phyloP scores from a whole-genome alignment of 1,140 invertebrate species.

The Antheraea mylitta region DNA sequence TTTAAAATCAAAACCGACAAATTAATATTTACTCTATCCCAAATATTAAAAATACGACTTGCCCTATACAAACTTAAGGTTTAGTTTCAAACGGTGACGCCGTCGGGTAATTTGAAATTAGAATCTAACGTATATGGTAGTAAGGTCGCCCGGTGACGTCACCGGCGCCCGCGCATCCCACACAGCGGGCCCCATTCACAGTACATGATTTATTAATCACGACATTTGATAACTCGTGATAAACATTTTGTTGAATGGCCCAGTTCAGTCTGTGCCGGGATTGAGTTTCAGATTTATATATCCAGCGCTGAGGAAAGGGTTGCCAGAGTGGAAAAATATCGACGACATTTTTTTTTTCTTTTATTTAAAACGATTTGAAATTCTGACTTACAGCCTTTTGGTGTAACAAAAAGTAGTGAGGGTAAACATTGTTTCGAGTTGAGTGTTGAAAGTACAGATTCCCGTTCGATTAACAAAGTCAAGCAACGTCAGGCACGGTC shows the following conservation, averaged over 20 bases:
- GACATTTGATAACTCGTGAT: slow-evolving; percentile 32
- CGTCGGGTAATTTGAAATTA: slow-evolving; percentile 20
- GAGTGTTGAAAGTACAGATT: too few relatives aligned
- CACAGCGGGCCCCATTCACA: slow-evolving; percentile 34
- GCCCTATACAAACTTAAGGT: neutral
- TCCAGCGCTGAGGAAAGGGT: too few relatives aligned
- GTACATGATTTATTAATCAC: slow-evolving; percentile 47
- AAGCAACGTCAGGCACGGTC: too few relatives aligned
- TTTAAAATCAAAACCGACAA: slow-evolving; percentile 15
- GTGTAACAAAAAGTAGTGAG: too few relatives aligned
- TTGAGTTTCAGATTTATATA: slow-evolving; percentile 18
- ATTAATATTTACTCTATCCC: neutral
- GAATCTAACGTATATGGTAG: slow-evolving; percentile 28
- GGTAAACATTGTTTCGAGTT: too few relatives aligned
- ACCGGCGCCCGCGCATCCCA: slow-evolving; percentile 44
- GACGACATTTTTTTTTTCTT: too few relatives aligned
- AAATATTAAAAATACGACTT: neutral
- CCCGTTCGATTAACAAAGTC: too few relatives aligned
- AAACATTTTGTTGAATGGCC: slow-evolving; percentile 25
- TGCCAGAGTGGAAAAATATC: too few relatives aligned
- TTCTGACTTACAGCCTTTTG: too few relatives aligned
- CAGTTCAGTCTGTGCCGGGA: slow-evolving; percentile 21
- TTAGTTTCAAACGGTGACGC: slow-evolving; percentile 14
- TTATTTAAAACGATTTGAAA: too few relatives aligned
- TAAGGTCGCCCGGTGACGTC: slow-evolving; percentile 37